A percentile compares a stretch with the other conserved stretches of the same genome.
phyloP scores from a whole-genome alignment of 2,888 invertebrate species.

The Opisthograptis luteolata region DNA sequence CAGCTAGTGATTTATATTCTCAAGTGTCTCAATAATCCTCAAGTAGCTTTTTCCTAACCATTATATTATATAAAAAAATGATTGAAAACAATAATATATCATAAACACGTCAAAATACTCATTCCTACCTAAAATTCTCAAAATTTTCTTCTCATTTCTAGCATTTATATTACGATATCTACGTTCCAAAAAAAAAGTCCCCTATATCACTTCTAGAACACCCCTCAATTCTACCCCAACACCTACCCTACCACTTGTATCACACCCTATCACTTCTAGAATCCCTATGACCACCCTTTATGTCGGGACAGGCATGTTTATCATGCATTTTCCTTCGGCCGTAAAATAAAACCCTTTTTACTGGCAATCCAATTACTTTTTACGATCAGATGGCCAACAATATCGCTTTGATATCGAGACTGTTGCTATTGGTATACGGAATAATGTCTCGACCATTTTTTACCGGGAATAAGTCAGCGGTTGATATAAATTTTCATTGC shows the following conservation, averaged over 20 bases:
- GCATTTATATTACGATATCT: no score
- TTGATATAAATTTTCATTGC: slow-evolving; percentile 52
- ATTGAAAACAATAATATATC: no score
- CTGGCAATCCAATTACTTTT: slow-evolving; percentile 81
- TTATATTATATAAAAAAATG: no score
- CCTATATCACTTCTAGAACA: background rate
- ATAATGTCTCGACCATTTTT: slow-evolving; percentile 39
- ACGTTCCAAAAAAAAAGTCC: no score
- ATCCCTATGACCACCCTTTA: slow-evolving; percentile 42
- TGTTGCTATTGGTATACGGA: slow-evolving; percentile 59
- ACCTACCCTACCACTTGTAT: background rate
- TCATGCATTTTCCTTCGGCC: slow-evolving; percentile 73
- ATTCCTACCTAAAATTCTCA: no score
- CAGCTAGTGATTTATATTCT: no score
- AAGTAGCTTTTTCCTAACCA: no score
- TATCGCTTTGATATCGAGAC: slow-evolving; percentile 70
- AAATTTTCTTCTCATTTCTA: background rate
- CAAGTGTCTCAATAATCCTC: no score
- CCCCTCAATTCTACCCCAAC: background rate
- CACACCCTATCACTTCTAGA: slow-evolving; percentile 44
- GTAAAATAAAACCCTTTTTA: slow-evolving; percentile 82
- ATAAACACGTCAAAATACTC: no score
- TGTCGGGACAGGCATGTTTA: slow-evolving; percentile 71
- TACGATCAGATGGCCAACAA: slow-evolving; percentile 74
- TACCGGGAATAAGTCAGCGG: slow-evolving; percentile 45